Evolutionary conservation across 2,888 invertebrate species (phyloP).

Genomic region (Leptodirus hochenwartii): DNA sequence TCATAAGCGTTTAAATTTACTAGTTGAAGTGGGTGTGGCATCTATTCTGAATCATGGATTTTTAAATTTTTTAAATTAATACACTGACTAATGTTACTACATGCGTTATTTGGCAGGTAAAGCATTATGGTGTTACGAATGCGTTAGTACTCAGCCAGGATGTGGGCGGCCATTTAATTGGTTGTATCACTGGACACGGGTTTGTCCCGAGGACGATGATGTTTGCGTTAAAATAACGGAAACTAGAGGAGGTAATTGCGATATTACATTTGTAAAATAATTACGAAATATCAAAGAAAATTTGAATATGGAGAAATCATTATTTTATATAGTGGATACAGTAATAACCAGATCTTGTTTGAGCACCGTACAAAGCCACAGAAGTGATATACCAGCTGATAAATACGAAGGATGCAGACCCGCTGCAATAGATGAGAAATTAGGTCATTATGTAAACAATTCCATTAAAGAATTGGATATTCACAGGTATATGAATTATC

Average conservation of each 20-base stretch:
- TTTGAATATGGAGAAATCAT: slow-evolving; percentile 3
- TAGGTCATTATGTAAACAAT: slow-evolving; percentile 79
- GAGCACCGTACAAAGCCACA: slow-evolving; percentile 54
- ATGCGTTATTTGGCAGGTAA: too few species aligned
- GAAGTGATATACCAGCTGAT: slow-evolving; percentile 80
- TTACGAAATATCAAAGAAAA: slow-evolving; percentile 1
- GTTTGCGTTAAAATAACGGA: slow-evolving; percentile 82
- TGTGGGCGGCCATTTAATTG: slow-evolving; percentile 74
- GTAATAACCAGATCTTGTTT: slow-evolving; percentile 73
- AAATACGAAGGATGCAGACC: slow-evolving; percentile 79
- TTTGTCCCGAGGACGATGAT: slow-evolving; percentile 68
- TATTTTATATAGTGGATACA: slow-evolving; percentile 41
- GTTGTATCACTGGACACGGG: slow-evolving; percentile 55
- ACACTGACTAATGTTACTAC: too few species aligned
- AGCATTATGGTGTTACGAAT: slow-evolving; percentile 73
- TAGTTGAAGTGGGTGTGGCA: too few species aligned
- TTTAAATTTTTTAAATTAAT: too few species aligned
- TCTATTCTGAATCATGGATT: too few species aligned
- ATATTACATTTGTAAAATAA: slow-evolving; percentile 2
- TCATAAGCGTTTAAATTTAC: too few species aligned
- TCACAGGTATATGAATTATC: slow-evolving; percentile 35
- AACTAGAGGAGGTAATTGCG: slow-evolving; percentile 53
- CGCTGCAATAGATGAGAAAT: slow-evolving; percentile 56
- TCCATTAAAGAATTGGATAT: slow-evolving; percentile 71
- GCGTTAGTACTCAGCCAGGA: slow-evolving; percentile 77